Evolutionary conservation across 2,113 vertebrate genomes (phyloP).

Genomic region (Loxodonta africana): DNA sequence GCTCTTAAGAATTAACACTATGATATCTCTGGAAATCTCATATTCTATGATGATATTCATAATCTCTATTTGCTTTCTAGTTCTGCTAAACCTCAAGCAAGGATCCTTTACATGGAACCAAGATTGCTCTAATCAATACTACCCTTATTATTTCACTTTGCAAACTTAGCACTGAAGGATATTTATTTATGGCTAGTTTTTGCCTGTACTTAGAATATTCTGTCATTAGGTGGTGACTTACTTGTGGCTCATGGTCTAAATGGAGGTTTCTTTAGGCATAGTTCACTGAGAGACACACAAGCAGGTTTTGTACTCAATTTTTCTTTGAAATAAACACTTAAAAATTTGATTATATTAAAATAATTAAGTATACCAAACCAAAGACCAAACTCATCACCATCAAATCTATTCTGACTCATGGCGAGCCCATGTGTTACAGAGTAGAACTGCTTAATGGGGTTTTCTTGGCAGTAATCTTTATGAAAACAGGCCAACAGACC

Average conservation of each 20-base stretch:
- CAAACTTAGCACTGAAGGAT: neutral
- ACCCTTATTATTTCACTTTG: neutral
- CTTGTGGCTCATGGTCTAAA: neutral
- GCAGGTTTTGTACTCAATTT: neutral
- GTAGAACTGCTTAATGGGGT: neutral
- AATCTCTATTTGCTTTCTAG: neutral
- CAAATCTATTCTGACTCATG: neutral
- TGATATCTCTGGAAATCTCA: neutral
- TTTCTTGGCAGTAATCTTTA: neutral
- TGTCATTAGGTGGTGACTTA: neutral
- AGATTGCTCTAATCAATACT: neutral
- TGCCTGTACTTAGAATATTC: neutral
- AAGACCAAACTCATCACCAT: neutral
- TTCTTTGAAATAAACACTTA: neutral
- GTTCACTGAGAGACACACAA: neutral
- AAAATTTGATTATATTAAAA: neutral
- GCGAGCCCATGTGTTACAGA: neutral
- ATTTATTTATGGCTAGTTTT: neutral
- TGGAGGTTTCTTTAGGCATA: neutral
- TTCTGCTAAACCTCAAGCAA: neutral
- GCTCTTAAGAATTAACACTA: neutral
- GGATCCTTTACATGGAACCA: neutral
- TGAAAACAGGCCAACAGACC: no score
- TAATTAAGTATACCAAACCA: neutral
- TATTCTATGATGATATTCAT: neutral